A percentile compares a stretch with the other conserved stretches of the same genome.
Conservation (phyloP, 2,113 vertebrate species). For the Seriola quinqueradiata region DNA sequence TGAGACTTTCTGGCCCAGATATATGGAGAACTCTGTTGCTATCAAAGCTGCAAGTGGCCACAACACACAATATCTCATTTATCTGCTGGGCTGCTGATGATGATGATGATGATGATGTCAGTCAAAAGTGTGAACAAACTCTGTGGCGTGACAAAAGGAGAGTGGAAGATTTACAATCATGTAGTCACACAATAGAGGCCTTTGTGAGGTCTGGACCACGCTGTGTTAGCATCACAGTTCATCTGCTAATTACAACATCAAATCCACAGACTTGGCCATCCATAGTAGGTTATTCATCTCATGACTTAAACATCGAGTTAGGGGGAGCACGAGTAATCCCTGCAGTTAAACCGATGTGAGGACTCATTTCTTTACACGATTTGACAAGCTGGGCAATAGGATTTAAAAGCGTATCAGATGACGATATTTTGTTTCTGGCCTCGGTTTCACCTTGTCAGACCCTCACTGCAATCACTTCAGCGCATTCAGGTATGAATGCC, state of each 20-base stretch:
- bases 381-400: constrained; percentile 69
- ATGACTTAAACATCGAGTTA: constrained; percentile 60
- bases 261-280: constrained; percentile 54
- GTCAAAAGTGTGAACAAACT: constrained; percentile 57
- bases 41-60: constrained; percentile 32
- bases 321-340: constrained; percentile 63
- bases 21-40: neutral
- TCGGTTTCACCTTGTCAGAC: constrained; percentile 47
- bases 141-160: constrained; percentile 56
- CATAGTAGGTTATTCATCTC: constrained; percentile 58
- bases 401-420: constrained; percentile 70
- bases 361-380: constrained; percentile 67
- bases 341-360: constrained; percentile 62
- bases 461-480: neutral
- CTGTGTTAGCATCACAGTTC: constrained; percentile 64
- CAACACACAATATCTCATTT: constrained; percentile 30
- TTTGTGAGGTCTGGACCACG: constrained; percentile 58
- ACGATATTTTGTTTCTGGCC: constrained; percentile 45
- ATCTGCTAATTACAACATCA: constrained; percentile 72
- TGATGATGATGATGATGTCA: constrained; percentile 54
- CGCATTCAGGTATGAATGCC: constrained; percentile 19
- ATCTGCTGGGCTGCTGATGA: constrained; percentile 21
- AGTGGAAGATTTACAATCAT: constrained; percentile 50
- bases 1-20: constrained; percentile 3
- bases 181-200: constrained; percentile 49